Percentiles rank a stretch among this genome's conserved stretches.
Evolutionary conservation across 1,140 invertebrate genomes (phyloP).

Genomic region (Orussus abietinus): DNA sequence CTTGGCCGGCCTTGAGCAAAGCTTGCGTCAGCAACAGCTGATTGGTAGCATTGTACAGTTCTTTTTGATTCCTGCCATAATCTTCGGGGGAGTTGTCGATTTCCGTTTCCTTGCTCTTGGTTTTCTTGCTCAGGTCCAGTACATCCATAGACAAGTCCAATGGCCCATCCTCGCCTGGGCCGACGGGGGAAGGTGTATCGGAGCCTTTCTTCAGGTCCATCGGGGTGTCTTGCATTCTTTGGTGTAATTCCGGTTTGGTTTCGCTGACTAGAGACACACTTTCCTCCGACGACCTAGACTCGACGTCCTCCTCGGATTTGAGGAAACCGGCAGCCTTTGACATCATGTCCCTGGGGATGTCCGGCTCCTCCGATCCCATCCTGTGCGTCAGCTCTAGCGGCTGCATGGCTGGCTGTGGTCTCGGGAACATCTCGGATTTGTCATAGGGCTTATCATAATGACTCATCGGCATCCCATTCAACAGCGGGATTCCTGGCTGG

Average conservation of each 20-base stretch:
- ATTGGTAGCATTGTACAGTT: constrained; percentile 49
- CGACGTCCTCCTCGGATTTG: constrained; percentile 25
- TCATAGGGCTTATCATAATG: constrained; percentile 22
- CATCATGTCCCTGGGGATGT: constrained; percentile 15
- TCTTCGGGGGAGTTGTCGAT: constrained; percentile 13
- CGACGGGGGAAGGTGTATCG: not conserved
- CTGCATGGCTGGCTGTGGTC: constrained; percentile 14
- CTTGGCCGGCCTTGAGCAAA: constrained; percentile 57
- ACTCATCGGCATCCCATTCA: constrained; percentile 8
- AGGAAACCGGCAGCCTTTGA: constrained; percentile 23
- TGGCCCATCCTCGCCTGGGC: constrained; percentile 55
- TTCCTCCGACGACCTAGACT: constrained; percentile 38
- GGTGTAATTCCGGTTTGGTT: constrained; percentile 40
- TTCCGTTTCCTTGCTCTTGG: constrained; percentile 40
- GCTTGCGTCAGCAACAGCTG: constrained; percentile 58
- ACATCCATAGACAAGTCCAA: constrained; percentile 78
- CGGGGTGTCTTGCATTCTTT: constrained; percentile 47
- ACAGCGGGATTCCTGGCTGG: constrained; percentile 5
- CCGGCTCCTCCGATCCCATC: constrained; percentile 1
- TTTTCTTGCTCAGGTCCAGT: constrained; percentile 82
- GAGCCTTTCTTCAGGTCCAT: constrained; percentile 33
- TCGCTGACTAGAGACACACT: constrained; percentile 49
- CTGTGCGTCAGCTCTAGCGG: constrained; percentile 20
- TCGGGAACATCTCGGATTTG: constrained; percentile 15
- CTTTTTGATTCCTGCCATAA: constrained; percentile 29